These are phyloP conservation scores for Eptatretus burgeri DNA, from an alignment of 2,113 vertebrate species.

Conservation along the genomic window DNA sequence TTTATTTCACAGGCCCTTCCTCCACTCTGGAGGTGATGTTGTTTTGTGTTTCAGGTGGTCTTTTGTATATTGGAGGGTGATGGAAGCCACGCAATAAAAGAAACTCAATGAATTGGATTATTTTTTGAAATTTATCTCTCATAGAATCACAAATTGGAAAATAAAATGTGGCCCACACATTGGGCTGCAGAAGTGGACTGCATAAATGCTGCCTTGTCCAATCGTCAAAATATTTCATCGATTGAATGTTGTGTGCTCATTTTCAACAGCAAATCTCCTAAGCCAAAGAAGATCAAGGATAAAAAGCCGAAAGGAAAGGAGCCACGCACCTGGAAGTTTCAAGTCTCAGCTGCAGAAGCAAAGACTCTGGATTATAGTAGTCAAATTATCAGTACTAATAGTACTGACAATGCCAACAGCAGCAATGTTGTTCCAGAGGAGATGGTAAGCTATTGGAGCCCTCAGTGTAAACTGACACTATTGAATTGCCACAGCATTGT, in stretches of 20 bases:
- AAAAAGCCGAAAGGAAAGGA: conserved; percentile 26
- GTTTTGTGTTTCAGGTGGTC: too few relatives aligned
- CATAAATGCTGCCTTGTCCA: conserved; percentile 2
- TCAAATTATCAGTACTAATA: conserved; percentile 16
- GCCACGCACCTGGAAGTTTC: conserved; percentile 45
- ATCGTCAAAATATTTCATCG: too few relatives aligned
- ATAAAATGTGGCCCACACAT: not conserved
- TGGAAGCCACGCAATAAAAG: too few relatives aligned
- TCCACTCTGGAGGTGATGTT: too few relatives aligned
- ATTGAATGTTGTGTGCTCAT: too few relatives aligned
- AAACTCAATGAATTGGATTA: too few relatives aligned
- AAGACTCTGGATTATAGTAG: conserved; percentile 63
- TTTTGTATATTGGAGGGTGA: too few relatives aligned
- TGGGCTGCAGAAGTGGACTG: conserved; percentile 1
- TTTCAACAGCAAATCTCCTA: conserved; percentile 32
- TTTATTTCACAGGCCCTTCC: too few relatives aligned
- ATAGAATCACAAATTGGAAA: not conserved
- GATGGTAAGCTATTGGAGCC: conserved; percentile 12
- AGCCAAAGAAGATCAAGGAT: conserved; percentile 39
- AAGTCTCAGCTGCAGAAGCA: conserved; percentile 20
- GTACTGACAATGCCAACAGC: not conserved
- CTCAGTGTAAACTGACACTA: not conserved
- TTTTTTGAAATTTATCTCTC: not conserved
- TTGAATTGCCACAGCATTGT: not conserved
- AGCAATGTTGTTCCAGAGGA: conserved; percentile 11